phyloP scores from a whole-genome alignment of 2,888 invertebrate genomes.

The Enchytraeus crypticus region DNA sequence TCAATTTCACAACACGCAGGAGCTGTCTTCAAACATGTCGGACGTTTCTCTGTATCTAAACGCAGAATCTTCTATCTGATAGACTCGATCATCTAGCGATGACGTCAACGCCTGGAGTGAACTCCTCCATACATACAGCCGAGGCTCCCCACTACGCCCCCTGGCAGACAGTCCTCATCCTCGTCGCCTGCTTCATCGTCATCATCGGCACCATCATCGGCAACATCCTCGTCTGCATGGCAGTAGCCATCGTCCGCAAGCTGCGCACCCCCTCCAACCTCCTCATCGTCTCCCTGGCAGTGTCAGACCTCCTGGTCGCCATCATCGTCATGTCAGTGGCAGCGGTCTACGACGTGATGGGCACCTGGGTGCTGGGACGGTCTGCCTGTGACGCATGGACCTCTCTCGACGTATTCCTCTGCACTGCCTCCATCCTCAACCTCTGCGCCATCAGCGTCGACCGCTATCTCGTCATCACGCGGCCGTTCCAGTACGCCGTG shows the following conservation, averaged over 20 bases:
- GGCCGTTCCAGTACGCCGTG: slow-evolving; percentile 87
- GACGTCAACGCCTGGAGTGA: no score
- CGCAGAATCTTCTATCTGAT: no score
- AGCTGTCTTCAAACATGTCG: no score
- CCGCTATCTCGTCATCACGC: slow-evolving; percentile 45
- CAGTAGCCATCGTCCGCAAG: slow-evolving; percentile 52
- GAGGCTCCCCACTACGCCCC: not conserved
- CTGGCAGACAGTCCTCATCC: slow-evolving; percentile 11
- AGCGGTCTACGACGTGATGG: slow-evolving; percentile 44
- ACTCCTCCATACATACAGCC: not conserved
- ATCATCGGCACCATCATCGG: slow-evolving; percentile 52
- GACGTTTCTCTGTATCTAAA: no score
- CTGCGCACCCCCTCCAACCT: slow-evolving; percentile 50
- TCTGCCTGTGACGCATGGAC: slow-evolving; percentile 52
- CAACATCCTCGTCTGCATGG: slow-evolving; percentile 52
- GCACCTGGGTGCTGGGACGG: slow-evolving; percentile 45
- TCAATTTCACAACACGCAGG: no score
- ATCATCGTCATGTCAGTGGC: slow-evolving; percentile 54
- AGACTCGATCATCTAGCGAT: no score
- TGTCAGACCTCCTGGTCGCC: slow-evolving; percentile 54
- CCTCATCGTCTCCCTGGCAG: slow-evolving; percentile 44
- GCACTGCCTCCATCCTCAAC: slow-evolving; percentile 54
- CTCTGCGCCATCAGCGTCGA: slow-evolving; percentile 55
- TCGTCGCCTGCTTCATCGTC: slow-evolving; percentile 38
- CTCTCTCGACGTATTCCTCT: slow-evolving; percentile 53